Percentiles rank a stretch among this genome's conserved stretches.
Evolutionary conservation across 2,113 vertebrate species (phyloP).

Genomic region (Vimba vimba): DNA sequence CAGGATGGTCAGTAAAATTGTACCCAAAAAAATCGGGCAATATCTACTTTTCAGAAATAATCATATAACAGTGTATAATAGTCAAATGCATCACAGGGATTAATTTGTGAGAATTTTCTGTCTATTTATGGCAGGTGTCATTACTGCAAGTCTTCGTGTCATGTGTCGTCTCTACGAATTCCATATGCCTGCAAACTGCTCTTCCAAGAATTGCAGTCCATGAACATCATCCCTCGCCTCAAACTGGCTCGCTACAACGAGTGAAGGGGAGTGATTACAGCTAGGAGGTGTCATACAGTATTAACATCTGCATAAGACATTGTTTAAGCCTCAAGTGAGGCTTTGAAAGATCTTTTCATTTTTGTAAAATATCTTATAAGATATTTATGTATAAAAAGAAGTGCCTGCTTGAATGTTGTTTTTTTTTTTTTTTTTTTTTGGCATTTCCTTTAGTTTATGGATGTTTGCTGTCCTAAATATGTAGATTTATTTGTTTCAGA

Average conservation of each 20-base stretch:
- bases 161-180: constrained; percentile 94
- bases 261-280: constrained; percentile 60
- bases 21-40: too few species aligned
- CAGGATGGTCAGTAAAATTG: constrained; percentile 86
- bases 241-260: constrained; percentile 97
- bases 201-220: constrained; percentile 97
- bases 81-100: not conserved
- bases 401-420: not conserved
- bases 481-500: not conserved
- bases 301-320: not conserved
- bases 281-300: constrained; percentile 7
- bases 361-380: not conserved
- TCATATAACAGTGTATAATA: not conserved
- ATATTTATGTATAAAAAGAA: not conserved
- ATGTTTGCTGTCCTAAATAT: constrained; percentile 35
- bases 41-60: not conserved
- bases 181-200: constrained; percentile 98
- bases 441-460: not conserved
- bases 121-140: constrained; percentile 85
- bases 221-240: constrained; percentile 97
- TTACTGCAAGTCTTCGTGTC: constrained; percentile 96
- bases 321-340: not conserved
- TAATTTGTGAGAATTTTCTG: not conserved
- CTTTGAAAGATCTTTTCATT: not conserved
- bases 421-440: not conserved